These are phyloP conservation scores for Parazoanthus swiftii DNA, from an alignment of 92 coral and sea anemone species.

Conservation along the genomic window DNA sequence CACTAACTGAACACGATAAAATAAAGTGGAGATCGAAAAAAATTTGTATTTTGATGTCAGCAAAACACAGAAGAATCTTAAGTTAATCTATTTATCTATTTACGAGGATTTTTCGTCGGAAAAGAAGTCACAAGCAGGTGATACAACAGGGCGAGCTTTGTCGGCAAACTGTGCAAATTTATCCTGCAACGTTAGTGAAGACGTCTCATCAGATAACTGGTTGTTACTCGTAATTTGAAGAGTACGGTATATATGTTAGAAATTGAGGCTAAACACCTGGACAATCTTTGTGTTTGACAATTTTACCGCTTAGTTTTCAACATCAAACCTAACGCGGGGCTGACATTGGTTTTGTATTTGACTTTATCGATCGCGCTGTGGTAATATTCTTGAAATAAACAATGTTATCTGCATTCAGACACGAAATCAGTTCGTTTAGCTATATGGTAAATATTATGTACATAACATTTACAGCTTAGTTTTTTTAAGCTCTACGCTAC, in stretches of 20 bases:
- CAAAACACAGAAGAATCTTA: neutral
- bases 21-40: neutral
- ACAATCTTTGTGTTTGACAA: neutral
- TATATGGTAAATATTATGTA: too few species aligned
- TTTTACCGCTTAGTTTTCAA: neutral
- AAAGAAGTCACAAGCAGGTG: neutral
- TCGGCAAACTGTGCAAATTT: slow-evolving; percentile 9
- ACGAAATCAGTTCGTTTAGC: neutral
- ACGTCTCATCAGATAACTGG: neutral
- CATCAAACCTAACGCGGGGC: neutral
- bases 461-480: neutral
- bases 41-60: neutral
- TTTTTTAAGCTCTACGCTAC: neutral
- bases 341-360: neutral
- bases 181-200: neutral
- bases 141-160: neutral
- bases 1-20: neutral
- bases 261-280: neutral
- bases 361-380: neutral
- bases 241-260: neutral
- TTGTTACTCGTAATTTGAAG: neutral
- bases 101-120: neutral
- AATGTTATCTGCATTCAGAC: neutral
- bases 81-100: neutral
- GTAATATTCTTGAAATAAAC: neutral